phyloP scores from a whole-genome alignment of 1,140 invertebrate species.

The Aphelinus atriplicis region DNA sequence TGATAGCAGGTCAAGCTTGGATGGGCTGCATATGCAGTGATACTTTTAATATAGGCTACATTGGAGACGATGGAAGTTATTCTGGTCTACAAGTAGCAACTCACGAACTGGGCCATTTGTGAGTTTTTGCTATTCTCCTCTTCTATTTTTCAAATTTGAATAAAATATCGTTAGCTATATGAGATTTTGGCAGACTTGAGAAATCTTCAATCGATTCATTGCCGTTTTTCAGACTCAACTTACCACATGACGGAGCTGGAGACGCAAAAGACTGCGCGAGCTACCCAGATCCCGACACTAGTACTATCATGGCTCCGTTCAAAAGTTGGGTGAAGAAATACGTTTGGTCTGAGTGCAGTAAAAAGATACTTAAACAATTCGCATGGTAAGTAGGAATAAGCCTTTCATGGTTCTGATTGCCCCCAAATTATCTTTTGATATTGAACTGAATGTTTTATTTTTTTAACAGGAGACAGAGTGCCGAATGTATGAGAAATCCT shows the following conservation, averaged over 20 bases:
- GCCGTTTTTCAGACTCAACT: slow-evolving; percentile 9
- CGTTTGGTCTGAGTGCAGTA: slow-evolving; percentile 13
- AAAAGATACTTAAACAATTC: slow-evolving; percentile 12
- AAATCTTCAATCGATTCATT: background rate
- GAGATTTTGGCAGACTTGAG: background rate
- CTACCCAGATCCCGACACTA: background rate
- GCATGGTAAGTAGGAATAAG: background rate
- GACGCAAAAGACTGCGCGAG: background rate
- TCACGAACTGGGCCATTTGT: slow-evolving; percentile 23
- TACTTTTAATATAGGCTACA: background rate
- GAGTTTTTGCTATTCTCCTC: background rate
- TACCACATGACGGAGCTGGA: slow-evolving; percentile 1
- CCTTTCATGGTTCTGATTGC: background rate
- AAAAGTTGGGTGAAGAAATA: background rate
- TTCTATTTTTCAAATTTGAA: background rate
- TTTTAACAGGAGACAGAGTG: background rate
- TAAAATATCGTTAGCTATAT: background rate
- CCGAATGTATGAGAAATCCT: slow-evolving; percentile 1
- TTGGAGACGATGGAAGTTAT: slow-evolving; percentile 2
- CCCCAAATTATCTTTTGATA: background rate
- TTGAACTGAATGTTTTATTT: no score
- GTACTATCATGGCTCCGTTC: slow-evolving; percentile 10
- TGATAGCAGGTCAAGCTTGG: background rate
- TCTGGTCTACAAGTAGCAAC: background rate
- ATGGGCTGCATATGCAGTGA: background rate